These are phyloP conservation scores for Daubentonia madagascariensis DNA, from an alignment of 2,113 vertebrate species.

Conservation along the genomic window DNA sequence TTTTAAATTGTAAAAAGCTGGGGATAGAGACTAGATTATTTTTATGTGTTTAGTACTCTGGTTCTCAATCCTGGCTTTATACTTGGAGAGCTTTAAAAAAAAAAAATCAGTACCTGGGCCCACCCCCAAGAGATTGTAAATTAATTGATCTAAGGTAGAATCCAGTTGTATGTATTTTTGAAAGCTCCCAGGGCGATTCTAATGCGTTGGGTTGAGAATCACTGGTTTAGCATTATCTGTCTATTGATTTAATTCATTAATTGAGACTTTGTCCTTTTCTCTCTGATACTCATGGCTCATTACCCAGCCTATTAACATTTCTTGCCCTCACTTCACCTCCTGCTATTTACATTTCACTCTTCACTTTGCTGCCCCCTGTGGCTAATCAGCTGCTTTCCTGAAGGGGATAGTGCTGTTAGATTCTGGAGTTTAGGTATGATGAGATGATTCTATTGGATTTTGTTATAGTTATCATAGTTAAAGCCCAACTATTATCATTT, in stretches of 20 bases:
- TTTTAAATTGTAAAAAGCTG: conserved; percentile 16
- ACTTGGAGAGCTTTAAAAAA: conserved; percentile 10
- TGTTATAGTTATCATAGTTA: neutral
- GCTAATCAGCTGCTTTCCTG: conserved; percentile 4
- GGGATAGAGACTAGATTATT: neutral
- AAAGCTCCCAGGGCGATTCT: neutral
- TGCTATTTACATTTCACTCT: conserved; percentile 51
- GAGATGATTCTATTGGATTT: neutral
- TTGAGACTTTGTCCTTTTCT: conserved; percentile 57
- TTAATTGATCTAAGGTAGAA: conserved; percentile 34
- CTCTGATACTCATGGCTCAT: conserved; percentile 22
- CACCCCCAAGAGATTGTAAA: neutral
- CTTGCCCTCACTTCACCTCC: conserved; percentile 51
- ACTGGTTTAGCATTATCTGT: neutral
- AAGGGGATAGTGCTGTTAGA: neutral
- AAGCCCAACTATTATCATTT: neutral
- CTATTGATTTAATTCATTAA: conserved; percentile 62
- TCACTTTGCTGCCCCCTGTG: conserved; percentile 67
- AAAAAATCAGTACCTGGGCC: neutral
- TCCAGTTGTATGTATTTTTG: conserved; percentile 7
- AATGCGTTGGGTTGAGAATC: neutral
- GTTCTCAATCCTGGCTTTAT: neutral
- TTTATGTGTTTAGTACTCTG: neutral
- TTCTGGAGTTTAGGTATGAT: neutral
- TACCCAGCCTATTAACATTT: conserved; percentile 50